Percentiles rank a stretch among this genome's conserved stretches.
phyloP scores from a whole-genome alignment of 2,113 vertebrate species.

The Elanoides forficatus region DNA sequence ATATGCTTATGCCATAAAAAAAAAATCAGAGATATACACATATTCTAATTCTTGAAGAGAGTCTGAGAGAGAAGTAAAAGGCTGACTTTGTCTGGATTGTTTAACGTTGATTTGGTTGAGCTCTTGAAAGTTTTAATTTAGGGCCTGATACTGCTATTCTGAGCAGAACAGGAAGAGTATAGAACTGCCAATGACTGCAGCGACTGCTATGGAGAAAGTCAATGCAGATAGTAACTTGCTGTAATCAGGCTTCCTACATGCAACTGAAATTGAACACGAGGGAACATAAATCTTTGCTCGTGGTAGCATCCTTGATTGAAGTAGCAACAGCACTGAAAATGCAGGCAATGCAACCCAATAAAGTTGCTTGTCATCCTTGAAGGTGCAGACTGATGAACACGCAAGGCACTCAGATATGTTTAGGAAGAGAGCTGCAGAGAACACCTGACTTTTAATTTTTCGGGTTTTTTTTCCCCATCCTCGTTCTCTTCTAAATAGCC shows the following conservation, averaged over 20 bases:
- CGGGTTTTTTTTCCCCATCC: fast-evolving
- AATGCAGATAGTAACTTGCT: not conserved
- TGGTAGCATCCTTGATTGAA: not conserved
- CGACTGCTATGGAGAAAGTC: not conserved
- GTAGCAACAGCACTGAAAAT: not conserved
- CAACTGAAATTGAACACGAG: not conserved
- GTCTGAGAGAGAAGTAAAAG: not conserved
- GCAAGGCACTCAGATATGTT: not conserved
- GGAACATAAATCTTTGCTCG: not conserved
- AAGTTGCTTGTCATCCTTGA: not conserved
- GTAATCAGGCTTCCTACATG: not conserved
- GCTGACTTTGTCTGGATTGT: not conserved
- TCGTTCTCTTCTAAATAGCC: not conserved
- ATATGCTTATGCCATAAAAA: not conserved
- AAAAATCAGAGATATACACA: not conserved
- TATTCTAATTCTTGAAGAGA: not conserved
- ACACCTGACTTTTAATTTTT: not conserved
- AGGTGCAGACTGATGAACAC: not conserved
- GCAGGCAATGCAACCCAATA: not conserved
- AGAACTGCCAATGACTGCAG: not conserved
- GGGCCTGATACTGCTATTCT: not conserved
- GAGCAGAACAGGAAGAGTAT: not conserved
- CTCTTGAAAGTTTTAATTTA: not conserved
- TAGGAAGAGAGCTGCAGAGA: not conserved
- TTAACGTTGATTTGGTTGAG: not conserved